Evolutionary conservation across 2,113 vertebrate genomes (phyloP), one percentile per base, ranked within the genome.

Genomic region (Pristiophorus japonicus): DNA sequence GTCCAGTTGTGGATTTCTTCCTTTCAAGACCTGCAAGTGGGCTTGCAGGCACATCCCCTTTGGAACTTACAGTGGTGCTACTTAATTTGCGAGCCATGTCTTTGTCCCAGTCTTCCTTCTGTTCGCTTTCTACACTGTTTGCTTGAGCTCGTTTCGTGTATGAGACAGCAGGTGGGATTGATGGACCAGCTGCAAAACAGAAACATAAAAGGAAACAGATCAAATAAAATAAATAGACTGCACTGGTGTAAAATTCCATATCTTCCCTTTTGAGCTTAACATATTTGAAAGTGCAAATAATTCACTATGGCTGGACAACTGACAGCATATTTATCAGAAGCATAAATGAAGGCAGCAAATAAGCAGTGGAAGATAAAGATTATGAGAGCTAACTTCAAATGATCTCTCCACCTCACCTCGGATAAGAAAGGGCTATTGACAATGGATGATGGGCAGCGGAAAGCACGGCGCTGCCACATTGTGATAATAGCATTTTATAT

Each of bases 101-200:
- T n/a, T n/a, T n/a, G n/a, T 99, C 99, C 98, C 99, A 99, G 55
- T 99, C 99, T 94, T 99, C 99, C 87, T 98, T 98, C 97, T 99
- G 98, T n/a, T 99, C 99, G 3, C 97, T 99, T 95, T 99, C 99
- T 97, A 99, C 98, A 0, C 99, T 99, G 96, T 98, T 98, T 38
- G 99, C 98, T 97, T 99, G 99, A 91, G 98, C 97, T 38, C 99
- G 98, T 97, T 99, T 99, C 0, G 98, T 98, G 95, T 99, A 99
- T 0, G 99, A 99, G 7, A 99, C 98, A 4, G 98, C 98, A 4
- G 99, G 98, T 38, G 99, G 98, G 95, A 99, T 98, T 14, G 98
- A 98, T 0, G 99, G 99, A 59, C 98, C 99, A 95, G 98, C 99
- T 99, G 96, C 63, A 30, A 97, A 96, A 95, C 45, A 96, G 96